These are phyloP conservation scores for Elachura formosa DNA, from an alignment of 2,113 vertebrate species.

Conservation along the genomic window DNA sequence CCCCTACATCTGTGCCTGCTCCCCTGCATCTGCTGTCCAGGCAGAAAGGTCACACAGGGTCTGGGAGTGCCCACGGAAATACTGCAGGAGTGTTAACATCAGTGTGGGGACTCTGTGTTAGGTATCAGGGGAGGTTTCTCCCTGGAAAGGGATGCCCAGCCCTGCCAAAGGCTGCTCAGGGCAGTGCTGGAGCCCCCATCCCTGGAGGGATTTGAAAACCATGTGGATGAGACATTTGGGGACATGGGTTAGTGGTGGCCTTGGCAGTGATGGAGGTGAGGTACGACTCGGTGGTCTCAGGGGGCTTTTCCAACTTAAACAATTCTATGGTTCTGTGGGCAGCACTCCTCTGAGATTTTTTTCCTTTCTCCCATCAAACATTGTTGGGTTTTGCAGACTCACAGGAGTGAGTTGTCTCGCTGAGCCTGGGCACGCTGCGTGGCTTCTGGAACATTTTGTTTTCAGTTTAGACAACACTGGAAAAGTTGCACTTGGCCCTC, in stretches of 20 bases:
- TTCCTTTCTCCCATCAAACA: not conserved
- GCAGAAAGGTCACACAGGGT: not conserved
- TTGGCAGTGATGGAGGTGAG: not conserved
- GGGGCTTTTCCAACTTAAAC: not conserved
- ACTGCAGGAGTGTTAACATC: fast-evolving
- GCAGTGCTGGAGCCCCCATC: not conserved
- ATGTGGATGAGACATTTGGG: fast-evolving
- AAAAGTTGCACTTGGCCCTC: slow-evolving; percentile 12
- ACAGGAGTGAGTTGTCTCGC: not conserved
- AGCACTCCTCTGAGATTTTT: not conserved
- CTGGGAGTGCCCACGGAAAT: fast-evolving
- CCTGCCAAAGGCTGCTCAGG: not conserved
- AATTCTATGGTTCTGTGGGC: not conserved
- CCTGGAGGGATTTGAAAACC: not conserved
- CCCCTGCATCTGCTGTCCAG: too few relatives aligned
- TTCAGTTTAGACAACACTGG: slow-evolving; percentile 11
- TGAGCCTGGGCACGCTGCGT: not conserved
- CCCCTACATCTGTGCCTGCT: not conserved
- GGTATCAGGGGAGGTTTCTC: not conserved
- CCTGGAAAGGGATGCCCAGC: not conserved
- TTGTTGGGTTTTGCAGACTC: not conserved
- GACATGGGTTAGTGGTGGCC: not conserved
- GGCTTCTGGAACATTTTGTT: slow-evolving; percentile 52
- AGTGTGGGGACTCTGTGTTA: fast-evolving
- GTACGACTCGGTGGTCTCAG: not conserved